A percentile compares a stretch with the other conserved stretches of the same genome.
These are phyloP conservation scores for Camelus bactrianus DNA, from an alignment of 2,113 vertebrate species.

Conservation along the genomic window DNA sequence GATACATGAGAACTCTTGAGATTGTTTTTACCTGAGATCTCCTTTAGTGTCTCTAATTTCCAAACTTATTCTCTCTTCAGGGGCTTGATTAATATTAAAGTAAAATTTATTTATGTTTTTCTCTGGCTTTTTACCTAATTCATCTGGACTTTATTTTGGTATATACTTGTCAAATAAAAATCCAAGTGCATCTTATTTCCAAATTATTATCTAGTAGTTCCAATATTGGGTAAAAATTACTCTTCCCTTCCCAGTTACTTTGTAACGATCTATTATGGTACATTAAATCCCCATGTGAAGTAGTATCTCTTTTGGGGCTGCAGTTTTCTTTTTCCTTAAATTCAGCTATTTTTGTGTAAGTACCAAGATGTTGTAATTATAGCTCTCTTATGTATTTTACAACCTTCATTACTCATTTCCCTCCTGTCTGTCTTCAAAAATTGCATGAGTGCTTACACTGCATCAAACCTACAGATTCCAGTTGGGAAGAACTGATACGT, in stretches of 20 bases:
- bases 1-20: not conserved
- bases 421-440: not conserved
- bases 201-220: not conserved
- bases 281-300: not conserved
- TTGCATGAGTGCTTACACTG: not conserved
- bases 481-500: not conserved
- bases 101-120: not conserved
- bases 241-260: not conserved
- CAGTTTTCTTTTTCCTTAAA: constrained; percentile 46
- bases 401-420: not conserved
- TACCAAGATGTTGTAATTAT: not conserved
- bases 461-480: not conserved
- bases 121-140: not conserved
- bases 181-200: not conserved
- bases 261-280: constrained; percentile 25
- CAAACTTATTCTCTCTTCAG: not conserved
- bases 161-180: not conserved
- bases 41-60: not conserved
- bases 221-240: constrained; percentile 24
- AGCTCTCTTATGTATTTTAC: constrained; percentile 32
- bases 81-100: not conserved
- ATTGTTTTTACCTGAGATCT: not conserved
- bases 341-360: constrained; percentile 29
- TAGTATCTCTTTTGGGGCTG: constrained; percentile 7
- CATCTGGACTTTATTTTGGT: not conserved